Evolutionary conservation across 2,113 vertebrate genomes (phyloP).

Genomic region (Perognathus longimembris): DNA sequence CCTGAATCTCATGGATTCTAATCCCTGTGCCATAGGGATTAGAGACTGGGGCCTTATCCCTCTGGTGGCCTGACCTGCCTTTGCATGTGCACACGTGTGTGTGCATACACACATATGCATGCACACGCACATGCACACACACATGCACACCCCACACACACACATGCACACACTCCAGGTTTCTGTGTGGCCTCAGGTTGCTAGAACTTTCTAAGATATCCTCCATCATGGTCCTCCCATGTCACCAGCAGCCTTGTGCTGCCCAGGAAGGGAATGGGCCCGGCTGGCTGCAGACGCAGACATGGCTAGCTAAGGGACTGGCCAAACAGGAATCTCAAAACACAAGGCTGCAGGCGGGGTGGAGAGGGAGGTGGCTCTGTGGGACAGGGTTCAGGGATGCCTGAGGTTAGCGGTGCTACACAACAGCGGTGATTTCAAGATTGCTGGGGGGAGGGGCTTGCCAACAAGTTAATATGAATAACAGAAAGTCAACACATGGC

Average conservation of each 20-base stretch:
- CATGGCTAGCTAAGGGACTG: neutral
- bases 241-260: neutral
- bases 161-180: neutral
- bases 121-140: too few relatives aligned
- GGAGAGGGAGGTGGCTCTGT: too few relatives aligned
- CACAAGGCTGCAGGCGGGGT: neutral
- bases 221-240: neutral
- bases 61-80: neutral
- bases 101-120: too few relatives aligned
- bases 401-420: neutral
- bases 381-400: fast-evolving
- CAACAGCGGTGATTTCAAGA: neutral
- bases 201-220: neutral
- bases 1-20: neutral
- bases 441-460: neutral
- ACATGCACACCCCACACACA: too few relatives aligned
- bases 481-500: neutral
- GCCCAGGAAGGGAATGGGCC: neutral
- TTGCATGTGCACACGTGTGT: too few relatives aligned
- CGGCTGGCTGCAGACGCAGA: neutral
- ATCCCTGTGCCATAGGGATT: neutral
- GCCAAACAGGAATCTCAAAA: neutral
- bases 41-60: too few relatives aligned
- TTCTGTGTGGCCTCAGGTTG: neutral
- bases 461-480: conserved; percentile 51